Base-by-base conservation (phyloP, 2,888 invertebrate genomes). In the Standfussiana lucernea region DNA sequence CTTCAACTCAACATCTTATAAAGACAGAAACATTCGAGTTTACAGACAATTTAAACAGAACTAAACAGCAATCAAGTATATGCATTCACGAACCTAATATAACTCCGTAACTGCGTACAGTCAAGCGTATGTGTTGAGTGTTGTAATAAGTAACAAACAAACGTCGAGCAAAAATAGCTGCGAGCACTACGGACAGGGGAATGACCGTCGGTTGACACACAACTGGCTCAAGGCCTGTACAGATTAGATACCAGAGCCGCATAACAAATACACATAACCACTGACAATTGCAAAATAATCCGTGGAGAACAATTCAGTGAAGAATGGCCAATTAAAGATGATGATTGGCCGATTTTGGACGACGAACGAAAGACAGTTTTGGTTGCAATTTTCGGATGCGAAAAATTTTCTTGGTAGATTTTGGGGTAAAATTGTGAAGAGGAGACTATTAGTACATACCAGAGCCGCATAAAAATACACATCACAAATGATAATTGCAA, bases 141-240 rank as follows among this genome's bases (percentile, higher is more conserved):
- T 89, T 86, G 88, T 92, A 94, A 93, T 95, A 95, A 95, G 95
- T 94, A 95, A 94, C 94, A 94, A 94, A 95, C 94, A 95, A 94
- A 92, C 93, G 91, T 83, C 88, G 91, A 80, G 92, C 95, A 95
- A 95, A 96, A 96, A 96, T 96, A 96, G 96, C 92, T 88, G 89
- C 92, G 91, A 91, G 89, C 86, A 75, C 92, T 88, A 87, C 93
- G 92, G 72, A 91, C 92, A 92, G 96, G 94, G 92, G 94, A 96
- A 95, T 94, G 96, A 96, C 96, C 96, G 96, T 89, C 91, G 92
- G 92, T 94, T 96, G 96, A 96, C 96, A 96, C 93, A 95, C 94
- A 95, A 95, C 93, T 93, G 92, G 96, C 96, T 94, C 96, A 96
- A 96, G 96, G 96, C 93, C 95, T 92, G 93, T 83, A 89, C 91